A percentile compares a stretch with the other conserved stretches of the same genome.
Conservation (phyloP, 2,888 invertebrate genomes). For the Drosophila kokeensis region DNA sequence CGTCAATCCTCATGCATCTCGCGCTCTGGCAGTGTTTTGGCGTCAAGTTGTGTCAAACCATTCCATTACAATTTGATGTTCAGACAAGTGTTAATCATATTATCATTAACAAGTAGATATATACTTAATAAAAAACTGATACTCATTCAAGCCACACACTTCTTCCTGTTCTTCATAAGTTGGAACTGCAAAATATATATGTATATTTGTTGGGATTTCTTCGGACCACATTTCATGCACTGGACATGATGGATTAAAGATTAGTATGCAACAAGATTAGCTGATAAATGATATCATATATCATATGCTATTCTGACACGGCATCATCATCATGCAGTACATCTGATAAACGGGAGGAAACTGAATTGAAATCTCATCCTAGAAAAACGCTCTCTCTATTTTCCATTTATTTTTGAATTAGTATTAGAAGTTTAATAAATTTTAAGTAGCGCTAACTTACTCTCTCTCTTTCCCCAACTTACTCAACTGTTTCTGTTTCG, state of each 20-base stretch:
- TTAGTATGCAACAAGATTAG: neutral
- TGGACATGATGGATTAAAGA: constrained; percentile 16
- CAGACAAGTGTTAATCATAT: constrained; percentile 53
- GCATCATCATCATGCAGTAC: neutral
- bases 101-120: constrained; percentile 50
- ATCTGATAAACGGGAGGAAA: constrained; percentile 12
- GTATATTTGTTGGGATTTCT: constrained; percentile 3
- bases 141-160: constrained; percentile 27
- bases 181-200: constrained; percentile 34
- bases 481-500: constrained; percentile 39
- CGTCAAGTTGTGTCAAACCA: constrained; percentile 84
- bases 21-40: constrained; percentile 84
- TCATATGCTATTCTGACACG: neutral
- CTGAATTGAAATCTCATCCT: constrained; percentile 35
- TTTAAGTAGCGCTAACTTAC: constrained; percentile 44
- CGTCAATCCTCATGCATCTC: constrained; percentile 47
- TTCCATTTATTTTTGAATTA: constrained; percentile 31
- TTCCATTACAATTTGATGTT: constrained; percentile 80
- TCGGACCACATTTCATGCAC: constrained; percentile 18
- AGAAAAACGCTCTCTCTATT: constrained; percentile 19
- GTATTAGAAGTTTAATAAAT: constrained; percentile 42
- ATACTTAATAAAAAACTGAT: constrained; percentile 48
- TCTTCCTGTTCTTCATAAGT: constrained; percentile 9
- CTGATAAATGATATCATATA: constrained; percentile 10
- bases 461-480: constrained; percentile 29